These are phyloP conservation scores for Trichacis sp. DNA, from an alignment of 2,888 invertebrate species.

Conservation along the genomic window DNA sequence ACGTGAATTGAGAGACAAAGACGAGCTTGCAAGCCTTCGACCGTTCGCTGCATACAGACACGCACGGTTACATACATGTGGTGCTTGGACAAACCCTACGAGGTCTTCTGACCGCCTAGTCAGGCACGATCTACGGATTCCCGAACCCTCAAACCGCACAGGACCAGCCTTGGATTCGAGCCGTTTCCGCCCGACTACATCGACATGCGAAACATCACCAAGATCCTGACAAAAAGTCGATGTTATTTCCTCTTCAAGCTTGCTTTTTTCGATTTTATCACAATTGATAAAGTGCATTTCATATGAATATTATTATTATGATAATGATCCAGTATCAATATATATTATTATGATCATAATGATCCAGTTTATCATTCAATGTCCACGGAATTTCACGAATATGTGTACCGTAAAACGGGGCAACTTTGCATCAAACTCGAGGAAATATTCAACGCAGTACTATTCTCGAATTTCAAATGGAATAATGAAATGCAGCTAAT, in stretches of 20 bases:
- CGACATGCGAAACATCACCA: constrained; percentile 2
- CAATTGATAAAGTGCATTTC: no score
- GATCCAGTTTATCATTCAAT: no score
- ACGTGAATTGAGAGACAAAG: neutral
- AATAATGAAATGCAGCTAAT: no score
- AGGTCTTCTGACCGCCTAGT: constrained; percentile 54
- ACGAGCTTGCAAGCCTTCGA: constrained; percentile 21
- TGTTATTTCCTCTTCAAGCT: no score
- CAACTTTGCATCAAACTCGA: no score
- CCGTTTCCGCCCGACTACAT: constrained; percentile 43
- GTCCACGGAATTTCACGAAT: no score
- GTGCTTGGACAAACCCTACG: constrained; percentile 52
- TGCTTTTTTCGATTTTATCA: constrained; percentile 30
- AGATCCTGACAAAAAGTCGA: constrained; percentile 3
- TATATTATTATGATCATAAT: no score
- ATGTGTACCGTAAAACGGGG: no score
- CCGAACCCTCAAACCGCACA: constrained; percentile 35
- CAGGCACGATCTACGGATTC: constrained; percentile 48
- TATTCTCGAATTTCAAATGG: no score
- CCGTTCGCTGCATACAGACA: neutral
- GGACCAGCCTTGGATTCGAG: constrained; percentile 38
- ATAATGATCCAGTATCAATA: no score
- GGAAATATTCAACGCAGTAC: no score
- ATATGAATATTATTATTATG: no score
- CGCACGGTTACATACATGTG: constrained; percentile 24